Conservation (phyloP, 2,113 vertebrate genomes). For the Lanius ludovicianus region DNA sequence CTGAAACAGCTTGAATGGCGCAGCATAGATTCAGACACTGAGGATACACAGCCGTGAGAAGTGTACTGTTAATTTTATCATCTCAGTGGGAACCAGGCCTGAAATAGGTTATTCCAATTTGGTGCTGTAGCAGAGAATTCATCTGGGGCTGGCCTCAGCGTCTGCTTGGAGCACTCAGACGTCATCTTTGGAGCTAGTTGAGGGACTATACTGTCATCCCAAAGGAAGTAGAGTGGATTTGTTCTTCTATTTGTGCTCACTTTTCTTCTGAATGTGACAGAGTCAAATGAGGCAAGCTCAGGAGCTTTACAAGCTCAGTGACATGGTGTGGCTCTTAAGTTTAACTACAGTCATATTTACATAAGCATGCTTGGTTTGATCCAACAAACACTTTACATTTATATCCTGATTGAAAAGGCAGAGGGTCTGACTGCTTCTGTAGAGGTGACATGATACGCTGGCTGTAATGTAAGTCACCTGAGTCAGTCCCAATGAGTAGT, state of each 20-base stretch:
- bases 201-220: neutral
- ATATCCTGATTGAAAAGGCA: neutral
- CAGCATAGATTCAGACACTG: constrained; percentile 9
- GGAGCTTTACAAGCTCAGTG: neutral
- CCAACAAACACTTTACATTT: neutral
- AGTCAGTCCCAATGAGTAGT: neutral
- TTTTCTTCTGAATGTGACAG: neutral
- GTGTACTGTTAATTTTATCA: constrained; percentile 57
- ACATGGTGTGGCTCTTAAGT: neutral
- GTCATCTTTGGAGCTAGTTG: neutral
- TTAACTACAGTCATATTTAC: neutral
- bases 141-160: neutral
- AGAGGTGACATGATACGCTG: neutral
- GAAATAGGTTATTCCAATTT: constrained; percentile 62
- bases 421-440: neutral
- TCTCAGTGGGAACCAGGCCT: constrained; percentile 57
- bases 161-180: neutral
- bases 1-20: constrained; percentile 3
- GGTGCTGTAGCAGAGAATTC: neutral
- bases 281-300: neutral
- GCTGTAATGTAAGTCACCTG: neutral
- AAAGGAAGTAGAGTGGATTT: neutral
- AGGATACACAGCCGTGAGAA: constrained; percentile 9
- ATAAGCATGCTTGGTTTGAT: neutral
- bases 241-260: neutral